Base-by-base conservation (phyloP, 2,797 vertebrate genomes). In the Coracias cyanogaster region DNA sequence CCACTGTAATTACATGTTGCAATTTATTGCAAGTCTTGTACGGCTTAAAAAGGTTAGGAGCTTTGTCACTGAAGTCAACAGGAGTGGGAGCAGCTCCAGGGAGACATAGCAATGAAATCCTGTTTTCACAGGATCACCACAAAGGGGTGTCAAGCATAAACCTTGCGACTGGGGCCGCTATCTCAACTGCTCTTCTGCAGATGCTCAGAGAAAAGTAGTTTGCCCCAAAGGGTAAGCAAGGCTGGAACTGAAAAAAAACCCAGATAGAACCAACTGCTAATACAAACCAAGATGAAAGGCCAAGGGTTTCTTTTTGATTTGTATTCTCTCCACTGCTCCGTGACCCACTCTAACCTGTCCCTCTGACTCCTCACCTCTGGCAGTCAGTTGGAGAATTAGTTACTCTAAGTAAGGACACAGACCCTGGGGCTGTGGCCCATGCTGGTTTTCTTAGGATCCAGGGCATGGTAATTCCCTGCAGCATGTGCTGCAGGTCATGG, bases 281-380 rank as follows among this genome's bases (percentile, higher is more conserved):
- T 92, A 39, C 29, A 91, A 96, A 86, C 81, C 49, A 91, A 90
- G 81, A n/a, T 71, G 58, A 90, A 93, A 96, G 92, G 95, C 54
- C 91, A 96, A 65, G 72, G 85, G 91, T 92, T 93, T 85, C 12
- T 84, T 82, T 93, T 94, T 94, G 61, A 96, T 97, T 94, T 97
- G 82, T 97, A 79, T 95, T 91, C 73, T 93, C 58, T 97, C 76
- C 82, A 79, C 67, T 93, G 94, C 96, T 84, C 95, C 74, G 67
- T 94, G 91, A 94, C 97, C 90, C 54, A 45, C 35, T 82, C 60
- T 86, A 92, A 96, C 88, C 91, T 93, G 69, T 92, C 48, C 35
- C 19, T 69, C 82, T 96, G 84, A 96, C 77, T 84, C 37, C 13
- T 97, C 58, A 92, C 80, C 84, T 93, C 90, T 61, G n/a, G 54